Evolutionary conservation across 2,113 vertebrate species (phyloP), one percentile per base, ranked within the genome.

Genomic region (Pandion haliaetus): DNA sequence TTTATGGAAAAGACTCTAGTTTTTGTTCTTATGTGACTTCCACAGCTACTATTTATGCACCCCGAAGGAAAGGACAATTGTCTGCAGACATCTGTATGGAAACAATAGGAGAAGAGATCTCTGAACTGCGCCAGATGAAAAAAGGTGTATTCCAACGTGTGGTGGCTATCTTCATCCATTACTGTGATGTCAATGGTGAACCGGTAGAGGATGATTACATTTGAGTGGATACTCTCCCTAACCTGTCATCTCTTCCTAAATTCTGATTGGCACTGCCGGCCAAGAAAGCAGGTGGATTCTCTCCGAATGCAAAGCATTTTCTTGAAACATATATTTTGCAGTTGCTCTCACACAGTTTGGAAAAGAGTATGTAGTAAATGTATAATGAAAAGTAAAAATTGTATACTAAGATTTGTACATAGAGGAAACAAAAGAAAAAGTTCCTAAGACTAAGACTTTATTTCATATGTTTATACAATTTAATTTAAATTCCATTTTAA

Each of bases 41-140:
- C 80, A 74, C 91, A 99, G 99, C 99, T 81, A 99, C 99, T 55
- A 99, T 99, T 97, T 99, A 99, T 21, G 99, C 99, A 32, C 99
- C 99, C 3, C 98, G 99, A 42, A 98, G 99, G 69, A 99, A 99
- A 98, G 99, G 99, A 82, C 99, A 99, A 88, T 97, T 99, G 34
- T 99, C 99, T 7, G 99, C 99, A 4, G 99, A 99, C 97, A 99
- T 99, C 96, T 99, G 99, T 94, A 99, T 99, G 99, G 99, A 99
- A 97, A 99, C 99, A 18, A 99, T 99, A 38, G 99, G 99, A 8
- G 99, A 99, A 79, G 99, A 99, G 97, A 99, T 99, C 97, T 99
- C 99, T 4, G 99, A 99, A 97, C 98, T 99, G 80, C 98, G 99
- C 2, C 99, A 99, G 97, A 99, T 99, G 97, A 98, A 98, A 24